Evolutionary conservation across 2,797 vertebrate species (phyloP).

Genomic region (Sebastes iracundus): DNA sequence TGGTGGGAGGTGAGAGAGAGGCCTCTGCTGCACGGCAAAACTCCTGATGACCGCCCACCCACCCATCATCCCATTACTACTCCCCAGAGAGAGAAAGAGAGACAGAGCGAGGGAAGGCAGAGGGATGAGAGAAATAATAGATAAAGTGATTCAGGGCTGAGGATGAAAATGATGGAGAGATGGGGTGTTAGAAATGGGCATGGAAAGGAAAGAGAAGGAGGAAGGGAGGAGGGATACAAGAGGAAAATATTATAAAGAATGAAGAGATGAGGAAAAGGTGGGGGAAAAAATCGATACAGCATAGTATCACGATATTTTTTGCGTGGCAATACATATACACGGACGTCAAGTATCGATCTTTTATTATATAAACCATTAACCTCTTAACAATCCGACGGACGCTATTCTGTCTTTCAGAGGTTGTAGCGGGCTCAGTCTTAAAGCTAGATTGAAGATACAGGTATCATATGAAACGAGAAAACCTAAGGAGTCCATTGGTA

Average conservation of each 20-base stretch:
- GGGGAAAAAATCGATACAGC: too few species aligned
- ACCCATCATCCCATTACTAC: constrained; percentile 88
- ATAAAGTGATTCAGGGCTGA: constrained; percentile 46
- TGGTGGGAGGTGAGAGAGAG: constrained; percentile 73
- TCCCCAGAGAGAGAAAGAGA: constrained; percentile 66
- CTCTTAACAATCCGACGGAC: too few species aligned
- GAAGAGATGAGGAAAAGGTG: neutral
- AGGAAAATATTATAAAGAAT: neutral
- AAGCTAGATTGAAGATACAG: too few species aligned
- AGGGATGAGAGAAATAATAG: constrained; percentile 28
- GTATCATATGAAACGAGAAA: too few species aligned
- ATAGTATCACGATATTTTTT: too few species aligned
- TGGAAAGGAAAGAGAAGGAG: neutral
- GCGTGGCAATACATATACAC: too few species aligned
- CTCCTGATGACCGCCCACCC: constrained; percentile 69
- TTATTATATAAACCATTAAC: too few species aligned
- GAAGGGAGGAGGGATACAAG: neutral
- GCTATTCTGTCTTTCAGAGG: too few species aligned
- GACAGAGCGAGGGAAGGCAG: neutral
- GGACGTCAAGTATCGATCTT: too few species aligned
- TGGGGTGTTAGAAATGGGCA: constrained; percentile 6
- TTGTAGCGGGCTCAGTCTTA: too few species aligned
- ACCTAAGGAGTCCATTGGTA: too few species aligned
- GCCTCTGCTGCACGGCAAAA: constrained; percentile 58
- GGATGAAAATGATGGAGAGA: constrained; percentile 44